Evolutionary conservation across 2,888 invertebrate genomes (phyloP).

Genomic region (Loripinus fragilis): DNA sequence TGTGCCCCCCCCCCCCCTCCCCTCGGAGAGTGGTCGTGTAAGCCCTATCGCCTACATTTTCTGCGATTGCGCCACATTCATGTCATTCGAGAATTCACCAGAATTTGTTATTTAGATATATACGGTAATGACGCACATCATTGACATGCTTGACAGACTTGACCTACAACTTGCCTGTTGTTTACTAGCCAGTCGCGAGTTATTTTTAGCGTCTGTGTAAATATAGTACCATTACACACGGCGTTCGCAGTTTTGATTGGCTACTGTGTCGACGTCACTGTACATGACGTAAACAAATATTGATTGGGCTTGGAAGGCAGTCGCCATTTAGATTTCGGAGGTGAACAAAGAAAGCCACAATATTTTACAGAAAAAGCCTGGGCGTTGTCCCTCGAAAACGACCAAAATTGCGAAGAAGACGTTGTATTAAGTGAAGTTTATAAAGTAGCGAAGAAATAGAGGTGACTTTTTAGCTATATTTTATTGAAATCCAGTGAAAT

Average conservation of each 20-base stretch:
- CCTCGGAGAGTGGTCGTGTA: too few species aligned
- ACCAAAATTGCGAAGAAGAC: background rate
- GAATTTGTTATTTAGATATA: slow-evolving; percentile 15
- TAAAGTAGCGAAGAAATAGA: background rate
- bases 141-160: slow-evolving; percentile 29
- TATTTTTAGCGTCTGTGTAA: slow-evolving; percentile 53
- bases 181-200: slow-evolving; percentile 52
- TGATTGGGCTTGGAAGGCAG: slow-evolving; percentile 29
- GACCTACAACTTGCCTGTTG: slow-evolving; percentile 58
- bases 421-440: background rate
- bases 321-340: slow-evolving; percentile 41
- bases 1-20: too few species aligned
- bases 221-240: slow-evolving; percentile 46
- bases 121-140: slow-evolving; percentile 43
- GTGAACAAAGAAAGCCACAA: slow-evolving; percentile 43
- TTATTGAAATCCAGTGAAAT: background rate
- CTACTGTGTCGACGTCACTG: slow-evolving; percentile 33
- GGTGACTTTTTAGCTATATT: background rate
- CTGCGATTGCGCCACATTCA: background rate
- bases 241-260: slow-evolving; percentile 48
- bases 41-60: too few species aligned
- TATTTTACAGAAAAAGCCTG: slow-evolving; percentile 20
- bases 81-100: background rate
- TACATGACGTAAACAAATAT: slow-evolving; percentile 57
- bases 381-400: slow-evolving; percentile 34